Evolutionary conservation across 2,888 invertebrate genomes (phyloP).

Genomic region (Allophyes oxyacanthae): DNA sequence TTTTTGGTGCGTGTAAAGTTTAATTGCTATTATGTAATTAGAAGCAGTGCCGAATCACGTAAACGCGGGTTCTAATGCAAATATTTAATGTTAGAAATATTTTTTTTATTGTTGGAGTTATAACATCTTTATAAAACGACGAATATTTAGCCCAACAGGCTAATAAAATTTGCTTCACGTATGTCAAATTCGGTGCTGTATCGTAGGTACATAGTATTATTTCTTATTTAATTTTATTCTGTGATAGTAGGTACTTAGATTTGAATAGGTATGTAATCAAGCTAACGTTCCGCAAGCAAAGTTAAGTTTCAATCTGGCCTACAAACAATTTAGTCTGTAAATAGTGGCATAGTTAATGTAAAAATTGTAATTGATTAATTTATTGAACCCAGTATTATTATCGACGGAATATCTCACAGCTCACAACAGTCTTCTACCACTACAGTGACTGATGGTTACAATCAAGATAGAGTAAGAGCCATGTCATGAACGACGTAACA

Average conservation of each 20-base stretch:
- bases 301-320: constrained; percentile 57
- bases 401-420: constrained; percentile 1
- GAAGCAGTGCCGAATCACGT: constrained; percentile 8
- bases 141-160: too few relatives aligned
- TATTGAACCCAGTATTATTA: neutral
- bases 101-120: too few relatives aligned
- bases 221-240: too few relatives aligned
- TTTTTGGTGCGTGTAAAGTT: constrained; percentile 12
- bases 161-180: too few relatives aligned
- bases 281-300: constrained; percentile 18
- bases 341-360: constrained; percentile 24
- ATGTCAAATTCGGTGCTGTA: too few relatives aligned
- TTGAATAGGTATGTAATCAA: constrained; percentile 5
- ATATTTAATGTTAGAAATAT: too few relatives aligned
- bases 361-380: constrained; percentile 2
- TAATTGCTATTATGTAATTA: constrained; percentile 3
- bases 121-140: too few relatives aligned
- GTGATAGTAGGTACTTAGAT: too few relatives aligned
- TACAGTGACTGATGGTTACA: neutral
- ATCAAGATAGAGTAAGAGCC: neutral
- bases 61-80: neutral
- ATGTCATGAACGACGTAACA: too few relatives aligned
- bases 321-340: constrained; percentile 51
- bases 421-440: constrained; percentile 4
- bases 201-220: too few relatives aligned